These are phyloP conservation scores for Erpobdella octoculata DNA, from an alignment of 2,888 invertebrate species.

Conservation along the genomic window DNA sequence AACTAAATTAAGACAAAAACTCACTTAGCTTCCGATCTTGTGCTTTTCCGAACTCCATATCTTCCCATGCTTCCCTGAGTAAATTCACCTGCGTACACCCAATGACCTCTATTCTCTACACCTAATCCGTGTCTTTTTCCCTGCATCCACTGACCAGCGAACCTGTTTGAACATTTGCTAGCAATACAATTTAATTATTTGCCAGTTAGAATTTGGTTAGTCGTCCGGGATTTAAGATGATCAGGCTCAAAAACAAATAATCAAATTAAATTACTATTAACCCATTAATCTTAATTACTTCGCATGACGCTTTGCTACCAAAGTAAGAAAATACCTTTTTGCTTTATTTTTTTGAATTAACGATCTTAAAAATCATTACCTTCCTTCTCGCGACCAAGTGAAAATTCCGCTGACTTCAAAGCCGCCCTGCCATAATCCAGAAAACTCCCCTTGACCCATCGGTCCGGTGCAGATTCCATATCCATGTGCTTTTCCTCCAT, in stretches of 20 bases:
- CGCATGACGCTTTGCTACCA: too few species aligned
- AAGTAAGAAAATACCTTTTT: too few species aligned
- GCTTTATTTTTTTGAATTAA: too few species aligned
- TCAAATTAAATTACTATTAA: too few species aligned
- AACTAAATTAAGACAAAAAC: not conserved
- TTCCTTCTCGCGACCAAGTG: slow-evolving; percentile 72
- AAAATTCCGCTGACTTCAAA: slow-evolving; percentile 92
- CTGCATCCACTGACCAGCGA: slow-evolving; percentile 98
- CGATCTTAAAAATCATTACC: too few species aligned
- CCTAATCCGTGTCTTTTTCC: slow-evolving; percentile 96
- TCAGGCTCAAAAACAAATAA: too few species aligned
- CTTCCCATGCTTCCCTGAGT: slow-evolving; percentile 96
- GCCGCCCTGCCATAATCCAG: slow-evolving; percentile 97
- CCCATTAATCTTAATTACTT: too few species aligned
- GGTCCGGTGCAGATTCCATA: slow-evolving; percentile 80
- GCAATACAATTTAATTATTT: too few species aligned
- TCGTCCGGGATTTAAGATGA: too few species aligned
- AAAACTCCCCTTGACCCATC: slow-evolving; percentile 96
- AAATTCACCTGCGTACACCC: slow-evolving; percentile 97
- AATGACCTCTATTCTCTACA: slow-evolving; percentile 88
- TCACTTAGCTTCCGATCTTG: slow-evolving; percentile 65
- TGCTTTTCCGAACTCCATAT: slow-evolving; percentile 91
- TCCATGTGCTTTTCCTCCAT: slow-evolving; percentile 97
- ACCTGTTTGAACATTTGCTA: too few species aligned
- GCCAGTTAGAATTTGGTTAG: not conserved